Percentiles rank a stretch among this genome's conserved stretches.
These are phyloP conservation scores for Lampris megalopsis DNA, from an alignment of 2,113 vertebrate genomes.

Conservation along the genomic window DNA sequence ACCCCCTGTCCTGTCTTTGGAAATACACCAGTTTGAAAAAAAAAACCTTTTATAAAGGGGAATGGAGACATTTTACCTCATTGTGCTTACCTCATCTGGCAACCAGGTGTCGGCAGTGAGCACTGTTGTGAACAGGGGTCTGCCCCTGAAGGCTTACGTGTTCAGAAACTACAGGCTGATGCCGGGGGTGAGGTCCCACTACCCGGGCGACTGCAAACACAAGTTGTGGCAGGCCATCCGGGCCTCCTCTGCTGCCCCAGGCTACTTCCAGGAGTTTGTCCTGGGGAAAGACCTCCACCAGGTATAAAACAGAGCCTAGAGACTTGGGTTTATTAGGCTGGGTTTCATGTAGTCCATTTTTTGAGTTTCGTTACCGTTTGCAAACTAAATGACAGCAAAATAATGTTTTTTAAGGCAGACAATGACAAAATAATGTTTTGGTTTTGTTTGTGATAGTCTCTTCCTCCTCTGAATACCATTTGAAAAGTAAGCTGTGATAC, in stretches of 20 bases:
- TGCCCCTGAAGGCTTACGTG: conserved; percentile 92
- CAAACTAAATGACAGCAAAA: no score
- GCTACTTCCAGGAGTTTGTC: conserved; percentile 95
- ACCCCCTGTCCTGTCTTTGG: no score
- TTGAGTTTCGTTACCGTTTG: not conserved
- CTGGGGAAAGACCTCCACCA: conserved; percentile 95
- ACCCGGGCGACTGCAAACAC: conserved; percentile 93
- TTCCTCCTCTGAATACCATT: no score
- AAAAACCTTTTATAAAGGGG: no score
- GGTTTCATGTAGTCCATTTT: not conserved
- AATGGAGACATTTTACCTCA: no score
- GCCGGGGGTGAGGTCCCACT: conserved; percentile 92
- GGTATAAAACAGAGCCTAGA: conserved; percentile 72
- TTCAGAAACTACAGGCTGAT: conserved; percentile 96
- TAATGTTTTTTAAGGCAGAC: no score
- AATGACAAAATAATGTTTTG: no score
- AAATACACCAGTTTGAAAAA: no score
- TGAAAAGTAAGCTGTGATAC: no score
- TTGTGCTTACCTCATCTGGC: conserved; percentile 25
- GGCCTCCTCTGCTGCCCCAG: conserved; percentile 96
- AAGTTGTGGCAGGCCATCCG: conserved; percentile 96
- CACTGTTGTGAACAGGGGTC: conserved; percentile 93
- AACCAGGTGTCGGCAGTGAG: conserved; percentile 94
- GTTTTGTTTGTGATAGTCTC: no score
- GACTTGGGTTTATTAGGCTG: not conserved